Conservation (phyloP, 2,797 vertebrate species). For the Eidolon dupreanum region DNA sequence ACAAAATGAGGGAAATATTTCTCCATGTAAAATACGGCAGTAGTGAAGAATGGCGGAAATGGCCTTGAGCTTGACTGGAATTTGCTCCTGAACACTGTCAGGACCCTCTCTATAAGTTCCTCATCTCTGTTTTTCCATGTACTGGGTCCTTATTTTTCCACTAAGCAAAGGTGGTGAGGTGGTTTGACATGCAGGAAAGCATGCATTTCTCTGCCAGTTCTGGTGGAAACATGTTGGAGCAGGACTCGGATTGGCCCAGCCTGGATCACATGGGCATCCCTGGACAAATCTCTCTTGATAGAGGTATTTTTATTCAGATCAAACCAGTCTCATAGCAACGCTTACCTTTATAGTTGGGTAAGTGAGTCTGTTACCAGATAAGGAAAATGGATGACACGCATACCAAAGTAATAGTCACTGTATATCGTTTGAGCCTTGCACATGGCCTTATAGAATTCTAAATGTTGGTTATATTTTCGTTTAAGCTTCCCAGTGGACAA, state of each 20-base stretch:
- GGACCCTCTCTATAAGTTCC: not conserved
- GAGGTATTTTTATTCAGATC: not conserved
- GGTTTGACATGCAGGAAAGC: not conserved
- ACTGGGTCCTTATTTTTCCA: not conserved
- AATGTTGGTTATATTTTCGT: not conserved
- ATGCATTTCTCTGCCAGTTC: not conserved
- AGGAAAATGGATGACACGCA: not conserved
- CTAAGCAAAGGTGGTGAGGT: rapidly evolving
- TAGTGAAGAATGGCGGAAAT: not conserved
- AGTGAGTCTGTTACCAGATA: not conserved
- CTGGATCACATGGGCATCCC: not conserved
- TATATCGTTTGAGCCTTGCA: not conserved
- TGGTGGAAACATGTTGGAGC: not conserved
- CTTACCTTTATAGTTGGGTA: not conserved
- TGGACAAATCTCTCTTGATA: not conserved
- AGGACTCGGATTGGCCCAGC: not conserved
- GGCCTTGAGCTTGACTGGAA: not conserved
- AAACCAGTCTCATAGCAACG: not conserved
- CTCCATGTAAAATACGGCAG: not conserved
- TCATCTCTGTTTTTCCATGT: not conserved
- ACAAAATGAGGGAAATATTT: not conserved
- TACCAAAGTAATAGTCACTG: not conserved
- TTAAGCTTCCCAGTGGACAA: not conserved
- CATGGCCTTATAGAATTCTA: not conserved
- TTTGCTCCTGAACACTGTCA: too few relatives aligned